Evolutionary conservation across 1,140 invertebrate species (phyloP).

Genomic region (Polypedilum vanderplanki): DNA sequence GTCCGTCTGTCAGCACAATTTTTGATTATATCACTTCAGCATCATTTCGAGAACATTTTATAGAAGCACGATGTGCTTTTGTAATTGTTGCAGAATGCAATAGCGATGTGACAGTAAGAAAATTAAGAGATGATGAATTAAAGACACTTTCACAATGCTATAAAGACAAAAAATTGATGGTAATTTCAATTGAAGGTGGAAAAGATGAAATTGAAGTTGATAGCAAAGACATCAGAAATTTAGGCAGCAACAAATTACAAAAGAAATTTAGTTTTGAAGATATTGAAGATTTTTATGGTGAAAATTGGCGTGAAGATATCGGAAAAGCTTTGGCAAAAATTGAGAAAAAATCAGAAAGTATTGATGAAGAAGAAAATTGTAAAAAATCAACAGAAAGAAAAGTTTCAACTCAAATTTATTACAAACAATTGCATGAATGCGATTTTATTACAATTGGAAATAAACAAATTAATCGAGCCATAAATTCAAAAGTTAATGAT

Average conservation of each 20-base stretch:
- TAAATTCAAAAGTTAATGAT: not conserved
- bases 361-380: no score
- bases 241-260: no score
- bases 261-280: no score
- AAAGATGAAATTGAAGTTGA: not conserved
- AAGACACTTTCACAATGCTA: not conserved
- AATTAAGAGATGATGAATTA: not conserved
- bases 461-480: not conserved
- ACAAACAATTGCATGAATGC: not conserved
- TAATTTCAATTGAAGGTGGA: not conserved
- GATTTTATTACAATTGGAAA: not conserved
- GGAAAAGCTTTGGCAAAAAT: no score
- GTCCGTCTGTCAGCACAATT: not conserved
- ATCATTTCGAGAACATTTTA: not conserved
- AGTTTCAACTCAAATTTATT: not conserved
- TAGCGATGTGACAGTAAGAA: not conserved
- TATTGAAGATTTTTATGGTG: no score
- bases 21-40: not conserved
- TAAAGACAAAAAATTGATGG: not conserved
- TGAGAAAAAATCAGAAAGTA: no score
- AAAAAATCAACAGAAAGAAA: no score
- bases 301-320: no score
- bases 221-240: no score
- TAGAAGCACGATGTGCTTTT: not conserved
- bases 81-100: not conserved